phyloP scores from a whole-genome alignment of 1,140 invertebrate genomes.

The Catajapyx aquilonaris region DNA sequence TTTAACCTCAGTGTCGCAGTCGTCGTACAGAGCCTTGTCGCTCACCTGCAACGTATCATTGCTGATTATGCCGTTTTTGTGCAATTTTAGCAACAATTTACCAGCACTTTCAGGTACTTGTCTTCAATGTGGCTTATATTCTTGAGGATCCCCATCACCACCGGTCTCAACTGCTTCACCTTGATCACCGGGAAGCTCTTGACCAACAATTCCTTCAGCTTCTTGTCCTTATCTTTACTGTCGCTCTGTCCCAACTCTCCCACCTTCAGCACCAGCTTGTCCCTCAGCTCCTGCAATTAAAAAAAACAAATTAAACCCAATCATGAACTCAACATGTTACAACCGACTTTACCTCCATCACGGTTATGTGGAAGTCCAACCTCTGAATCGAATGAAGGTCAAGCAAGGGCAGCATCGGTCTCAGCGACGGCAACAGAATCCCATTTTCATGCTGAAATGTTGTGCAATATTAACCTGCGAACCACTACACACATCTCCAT shows the following conservation, averaged over 20 bases:
- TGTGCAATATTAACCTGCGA: no score
- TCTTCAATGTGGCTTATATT: conserved; percentile 87
- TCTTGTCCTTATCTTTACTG: conserved; percentile 53
- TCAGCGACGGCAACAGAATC: conserved; percentile 72
- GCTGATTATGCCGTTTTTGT: no score
- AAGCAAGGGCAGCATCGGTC: conserved; percentile 81
- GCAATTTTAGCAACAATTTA: no score
- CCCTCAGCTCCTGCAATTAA: conserved; percentile 45
- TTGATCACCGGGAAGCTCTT: conserved; percentile 88
- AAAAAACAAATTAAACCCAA: conserved; percentile 7
- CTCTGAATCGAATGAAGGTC: conserved; percentile 81
- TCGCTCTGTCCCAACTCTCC: conserved; percentile 66
- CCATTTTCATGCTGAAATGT: conserved; percentile 67
- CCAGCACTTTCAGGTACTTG: conserved; percentile 67
- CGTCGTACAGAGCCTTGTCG: conserved; percentile 80
- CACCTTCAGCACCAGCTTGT: conserved; percentile 70
- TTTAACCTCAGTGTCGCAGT: conserved; percentile 91
- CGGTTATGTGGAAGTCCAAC: conserved; percentile 84
- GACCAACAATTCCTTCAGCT: conserved; percentile 69
- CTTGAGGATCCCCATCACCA: conserved; percentile 84
- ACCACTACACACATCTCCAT: no score
- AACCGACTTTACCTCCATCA: conserved; percentile 66
- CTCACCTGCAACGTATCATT: conserved; percentile 36
- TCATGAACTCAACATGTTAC: no score
- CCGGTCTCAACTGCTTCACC: conserved; percentile 76